Conservation (phyloP, 2,888 invertebrate genomes). For the Drosophila incognita region DNA sequence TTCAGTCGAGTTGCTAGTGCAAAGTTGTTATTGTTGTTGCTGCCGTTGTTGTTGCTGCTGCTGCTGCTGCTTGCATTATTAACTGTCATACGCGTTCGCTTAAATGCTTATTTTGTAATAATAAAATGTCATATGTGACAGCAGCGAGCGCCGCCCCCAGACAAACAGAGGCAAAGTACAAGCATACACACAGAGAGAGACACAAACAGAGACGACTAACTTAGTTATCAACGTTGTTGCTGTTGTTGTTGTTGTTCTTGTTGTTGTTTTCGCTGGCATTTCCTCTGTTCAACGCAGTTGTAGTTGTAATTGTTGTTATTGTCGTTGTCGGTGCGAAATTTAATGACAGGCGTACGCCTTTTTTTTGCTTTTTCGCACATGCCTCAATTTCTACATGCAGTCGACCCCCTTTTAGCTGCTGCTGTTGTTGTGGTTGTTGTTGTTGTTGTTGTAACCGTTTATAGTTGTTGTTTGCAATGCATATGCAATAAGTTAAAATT, state of each 20-base stretch:
- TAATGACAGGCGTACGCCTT: slow-evolving; percentile 77
- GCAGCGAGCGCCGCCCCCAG: slow-evolving; percentile 56
- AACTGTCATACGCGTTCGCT: slow-evolving; percentile 78
- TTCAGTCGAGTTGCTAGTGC: slow-evolving; percentile 54
- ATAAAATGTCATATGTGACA: slow-evolving; percentile 76
- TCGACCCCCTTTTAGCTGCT: slow-evolving; percentile 33
- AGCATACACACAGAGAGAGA: slow-evolving; percentile 2
- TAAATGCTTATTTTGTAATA: slow-evolving; percentile 81
- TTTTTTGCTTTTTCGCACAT: slow-evolving; percentile 63
- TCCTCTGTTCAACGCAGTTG: slow-evolving; percentile 35
- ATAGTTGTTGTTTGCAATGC: slow-evolving; percentile 16
- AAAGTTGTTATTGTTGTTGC: slow-evolving; percentile 31
- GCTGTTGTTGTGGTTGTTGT: slow-evolving; percentile 13
- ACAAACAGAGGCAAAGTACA: slow-evolving; percentile 48
- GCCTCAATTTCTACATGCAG: slow-evolving; percentile 62
- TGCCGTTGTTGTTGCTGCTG: slow-evolving; percentile 20
- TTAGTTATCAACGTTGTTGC: slow-evolving; percentile 65
- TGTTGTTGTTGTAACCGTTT: slow-evolving; percentile 33
- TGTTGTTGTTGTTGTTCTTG: slow-evolving; percentile 14
- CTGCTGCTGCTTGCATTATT: slow-evolving; percentile 71
- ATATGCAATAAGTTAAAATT: slow-evolving; percentile 54
- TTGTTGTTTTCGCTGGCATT: slow-evolving; percentile 41
- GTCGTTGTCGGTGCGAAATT: slow-evolving; percentile 67
- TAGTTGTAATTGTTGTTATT: slow-evolving; percentile 29
- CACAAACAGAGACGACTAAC: slow-evolving; percentile 52